phyloP scores from a whole-genome alignment of 2,113 vertebrate species.

The Phrynosoma blainvillii region DNA sequence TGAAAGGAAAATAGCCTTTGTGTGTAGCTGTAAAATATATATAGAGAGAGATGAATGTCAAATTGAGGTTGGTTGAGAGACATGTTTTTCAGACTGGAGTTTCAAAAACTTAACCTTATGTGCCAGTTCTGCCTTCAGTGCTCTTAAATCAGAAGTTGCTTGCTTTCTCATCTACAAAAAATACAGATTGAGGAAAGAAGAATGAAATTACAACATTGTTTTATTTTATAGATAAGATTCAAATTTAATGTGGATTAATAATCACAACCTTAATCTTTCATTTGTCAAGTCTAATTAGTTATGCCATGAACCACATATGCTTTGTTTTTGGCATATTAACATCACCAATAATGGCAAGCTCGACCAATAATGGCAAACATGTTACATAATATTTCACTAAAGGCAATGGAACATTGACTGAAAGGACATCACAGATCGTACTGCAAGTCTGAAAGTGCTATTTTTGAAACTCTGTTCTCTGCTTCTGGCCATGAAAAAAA shows the following conservation, averaged over 20 bases:
- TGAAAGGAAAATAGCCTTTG: conserved; percentile 18
- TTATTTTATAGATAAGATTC: conserved; percentile 18
- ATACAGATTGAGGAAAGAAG: conserved; percentile 18
- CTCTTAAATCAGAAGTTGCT: conserved; percentile 81
- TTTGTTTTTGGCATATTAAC: neutral
- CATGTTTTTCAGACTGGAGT: conserved; percentile 47
- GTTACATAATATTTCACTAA: neutral
- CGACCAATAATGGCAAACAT: neutral
- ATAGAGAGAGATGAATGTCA: neutral
- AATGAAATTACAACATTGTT: neutral
- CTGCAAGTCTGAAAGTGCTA: neutral
- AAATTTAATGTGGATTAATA: conserved; percentile 43
- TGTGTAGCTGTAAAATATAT: conserved; percentile 2
- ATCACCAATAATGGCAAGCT: conserved; percentile 13
- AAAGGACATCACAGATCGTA: neutral
- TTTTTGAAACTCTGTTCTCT: neutral
- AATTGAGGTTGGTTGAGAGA: conserved; percentile 21
- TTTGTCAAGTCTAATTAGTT: conserved; percentile 23
- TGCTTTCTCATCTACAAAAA: conserved; percentile 87
- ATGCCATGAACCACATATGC: neutral
- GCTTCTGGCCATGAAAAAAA: neutral
- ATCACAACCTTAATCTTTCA: conserved; percentile 23
- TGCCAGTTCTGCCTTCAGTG: conserved; percentile 85
- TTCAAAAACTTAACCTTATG: conserved; percentile 82
- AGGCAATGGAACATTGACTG: neutral